These are phyloP conservation scores for Prunella himalayana DNA, from an alignment of 2,113 vertebrate species.

Conservation along the genomic window DNA sequence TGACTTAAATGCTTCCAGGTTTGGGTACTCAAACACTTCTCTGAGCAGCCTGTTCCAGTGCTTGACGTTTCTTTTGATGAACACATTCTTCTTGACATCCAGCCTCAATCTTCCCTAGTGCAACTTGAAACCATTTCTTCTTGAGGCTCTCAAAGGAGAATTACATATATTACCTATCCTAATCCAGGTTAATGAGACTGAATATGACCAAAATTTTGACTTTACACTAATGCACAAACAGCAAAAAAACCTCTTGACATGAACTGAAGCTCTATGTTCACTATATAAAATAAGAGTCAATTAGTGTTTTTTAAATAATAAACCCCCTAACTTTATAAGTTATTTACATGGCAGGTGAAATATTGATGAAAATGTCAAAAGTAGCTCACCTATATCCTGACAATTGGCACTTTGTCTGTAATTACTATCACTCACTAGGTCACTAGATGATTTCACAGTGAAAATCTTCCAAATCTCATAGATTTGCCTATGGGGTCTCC, in stretches of 20 bases:
- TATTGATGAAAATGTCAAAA: not conserved
- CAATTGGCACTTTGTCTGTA: not conserved
- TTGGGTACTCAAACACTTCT: not conserved
- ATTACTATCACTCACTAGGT: not conserved
- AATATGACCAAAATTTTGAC: not conserved
- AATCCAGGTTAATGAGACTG: not conserved
- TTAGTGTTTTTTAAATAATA: not conserved
- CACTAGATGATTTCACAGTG: not conserved
- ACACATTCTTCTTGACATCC: not conserved
- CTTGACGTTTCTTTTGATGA: not conserved
- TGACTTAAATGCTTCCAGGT: not conserved
- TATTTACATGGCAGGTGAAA: not conserved
- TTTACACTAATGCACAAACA: not conserved
- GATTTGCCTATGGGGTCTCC: not conserved
- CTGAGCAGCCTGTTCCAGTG: not conserved
- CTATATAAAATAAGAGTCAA: not conserved
- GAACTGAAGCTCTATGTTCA: not conserved
- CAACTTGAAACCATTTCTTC: not conserved
- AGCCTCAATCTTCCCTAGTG: not conserved
- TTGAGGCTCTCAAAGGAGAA: not conserved
- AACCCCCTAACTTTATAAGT: accelerated
- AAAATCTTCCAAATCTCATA: not conserved
- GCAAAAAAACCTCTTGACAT: not conserved
- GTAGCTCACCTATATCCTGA: not conserved
- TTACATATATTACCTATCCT: not conserved